A percentile compares a stretch with the other conserved stretches of the same genome.
These are phyloP conservation scores for Leptinotarsa tumamoca DNA, from an alignment of 2,888 invertebrate species.

Conservation along the genomic window DNA sequence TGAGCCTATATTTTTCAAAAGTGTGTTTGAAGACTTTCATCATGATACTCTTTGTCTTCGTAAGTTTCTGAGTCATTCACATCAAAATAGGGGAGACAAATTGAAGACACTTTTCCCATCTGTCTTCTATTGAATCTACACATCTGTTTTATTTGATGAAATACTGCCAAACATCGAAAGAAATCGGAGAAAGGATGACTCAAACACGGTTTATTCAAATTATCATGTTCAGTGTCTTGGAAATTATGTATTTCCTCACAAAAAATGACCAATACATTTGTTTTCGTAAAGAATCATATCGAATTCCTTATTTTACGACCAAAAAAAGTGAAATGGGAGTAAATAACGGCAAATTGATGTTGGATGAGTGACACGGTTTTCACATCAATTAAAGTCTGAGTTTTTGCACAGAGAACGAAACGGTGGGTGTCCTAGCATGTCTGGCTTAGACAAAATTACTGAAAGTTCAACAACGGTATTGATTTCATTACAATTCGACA, in stretches of 20 bases:
- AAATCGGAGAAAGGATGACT: too few relatives aligned
- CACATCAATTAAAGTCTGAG: constrained; percentile 6
- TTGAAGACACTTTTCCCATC: too few relatives aligned
- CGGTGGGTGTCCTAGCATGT: constrained; percentile 12
- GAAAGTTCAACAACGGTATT: not conserved
- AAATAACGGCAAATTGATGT: not conserved
- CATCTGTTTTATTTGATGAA: too few relatives aligned
- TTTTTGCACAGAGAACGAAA: constrained; percentile 6
- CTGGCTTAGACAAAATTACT: not conserved
- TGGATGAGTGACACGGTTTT: constrained; percentile 15
- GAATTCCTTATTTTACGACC: not conserved
- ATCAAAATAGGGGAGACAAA: too few relatives aligned
- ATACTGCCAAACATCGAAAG: not conserved
- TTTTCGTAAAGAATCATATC: not conserved
- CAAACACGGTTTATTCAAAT: too few relatives aligned
- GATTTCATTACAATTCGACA: too few relatives aligned
- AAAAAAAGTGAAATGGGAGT: constrained; percentile 10
- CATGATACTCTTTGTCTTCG: too few relatives aligned
- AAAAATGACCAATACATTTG: not conserved
- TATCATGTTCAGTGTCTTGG: not conserved
- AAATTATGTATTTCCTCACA: not conserved
- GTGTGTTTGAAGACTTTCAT: too few relatives aligned
- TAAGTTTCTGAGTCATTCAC: too few relatives aligned
- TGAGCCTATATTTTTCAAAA: too few relatives aligned
- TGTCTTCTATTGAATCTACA: too few relatives aligned